phyloP scores from a whole-genome alignment of 2,888 invertebrate species.

The Napeogenes sylphis region DNA sequence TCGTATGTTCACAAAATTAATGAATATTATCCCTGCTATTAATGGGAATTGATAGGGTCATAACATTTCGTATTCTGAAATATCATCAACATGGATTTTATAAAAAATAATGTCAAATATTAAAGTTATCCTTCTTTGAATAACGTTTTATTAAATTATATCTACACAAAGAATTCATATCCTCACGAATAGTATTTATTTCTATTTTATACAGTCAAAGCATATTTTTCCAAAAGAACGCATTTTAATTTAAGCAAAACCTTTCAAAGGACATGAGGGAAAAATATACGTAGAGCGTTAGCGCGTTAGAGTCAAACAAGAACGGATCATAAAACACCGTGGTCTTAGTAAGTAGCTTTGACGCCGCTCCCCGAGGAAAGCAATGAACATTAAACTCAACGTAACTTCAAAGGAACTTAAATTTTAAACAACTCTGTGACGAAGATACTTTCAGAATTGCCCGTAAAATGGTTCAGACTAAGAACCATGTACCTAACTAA shows the following conservation, averaged over 20 bases:
- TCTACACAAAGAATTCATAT: not conserved
- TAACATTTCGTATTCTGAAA: no score
- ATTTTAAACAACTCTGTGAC: constrained; percentile 37
- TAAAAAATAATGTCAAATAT: no score
- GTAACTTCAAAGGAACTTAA: constrained; percentile 35
- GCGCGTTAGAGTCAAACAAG: constrained; percentile 34
- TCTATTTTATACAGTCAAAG: not conserved
- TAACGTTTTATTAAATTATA: not conserved
- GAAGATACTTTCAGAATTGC: constrained; percentile 43
- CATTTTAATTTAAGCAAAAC: constrained; percentile 25
- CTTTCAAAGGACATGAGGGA: constrained; percentile 29
- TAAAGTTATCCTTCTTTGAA: not conserved
- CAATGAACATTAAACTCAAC: constrained; percentile 35
- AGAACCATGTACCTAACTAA: constrained; percentile 24
- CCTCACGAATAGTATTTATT: not conserved
- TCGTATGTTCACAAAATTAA: no score
- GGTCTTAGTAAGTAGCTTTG: constrained; percentile 39
- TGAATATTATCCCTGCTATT: no score
- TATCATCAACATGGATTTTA: no score
- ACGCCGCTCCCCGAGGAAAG: constrained; percentile 30
- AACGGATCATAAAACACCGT: constrained; percentile 41
- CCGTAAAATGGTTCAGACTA: constrained; percentile 40
- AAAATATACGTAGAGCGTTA: constrained; percentile 30
- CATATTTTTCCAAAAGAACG: not conserved
- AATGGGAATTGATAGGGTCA: no score